These are phyloP conservation scores for Ctena decussata DNA, from an alignment of 2,888 invertebrate species.

Conservation along the genomic window DNA sequence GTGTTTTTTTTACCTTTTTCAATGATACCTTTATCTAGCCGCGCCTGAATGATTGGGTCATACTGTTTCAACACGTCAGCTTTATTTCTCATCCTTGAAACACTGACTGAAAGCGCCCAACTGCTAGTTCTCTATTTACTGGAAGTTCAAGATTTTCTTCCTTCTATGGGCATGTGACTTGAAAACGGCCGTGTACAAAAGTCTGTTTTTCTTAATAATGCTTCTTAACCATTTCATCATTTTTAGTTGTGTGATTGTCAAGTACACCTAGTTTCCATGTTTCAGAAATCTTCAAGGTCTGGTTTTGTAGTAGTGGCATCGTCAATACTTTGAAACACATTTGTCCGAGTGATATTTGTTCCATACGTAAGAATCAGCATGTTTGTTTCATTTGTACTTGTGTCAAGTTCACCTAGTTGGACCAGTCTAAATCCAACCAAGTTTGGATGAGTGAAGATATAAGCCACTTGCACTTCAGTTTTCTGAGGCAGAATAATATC, in stretches of 20 bases:
- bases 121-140: constrained; percentile 24
- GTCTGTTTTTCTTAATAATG: constrained; percentile 26
- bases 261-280: constrained; percentile 22
- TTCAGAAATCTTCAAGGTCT: constrained; percentile 34
- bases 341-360: not conserved
- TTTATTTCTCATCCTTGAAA: not conserved
- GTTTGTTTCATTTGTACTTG: not conserved
- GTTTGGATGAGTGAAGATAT: constrained; percentile 7
- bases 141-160: constrained; percentile 23
- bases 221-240: constrained; percentile 28
- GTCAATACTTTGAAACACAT: not conserved
- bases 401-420: not conserved
- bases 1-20: constrained; percentile 7
- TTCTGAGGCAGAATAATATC: constrained; percentile 8
- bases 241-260: constrained; percentile 1
- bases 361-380: constrained; percentile 13
- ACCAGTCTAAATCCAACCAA: constrained; percentile 23
- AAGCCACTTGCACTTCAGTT: constrained; percentile 11
- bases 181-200: constrained; percentile 28
- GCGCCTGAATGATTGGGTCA: constrained; percentile 22
- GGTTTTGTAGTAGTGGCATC: not conserved
- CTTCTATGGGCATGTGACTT: constrained; percentile 49
- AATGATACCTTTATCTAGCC: constrained; percentile 23
- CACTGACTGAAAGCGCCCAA: constrained; percentile 22
- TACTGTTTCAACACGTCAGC: constrained; percentile 24